Evolutionary conservation across 2,797 vertebrate genomes (phyloP).

Genomic region (Serranus cabrilla): DNA sequence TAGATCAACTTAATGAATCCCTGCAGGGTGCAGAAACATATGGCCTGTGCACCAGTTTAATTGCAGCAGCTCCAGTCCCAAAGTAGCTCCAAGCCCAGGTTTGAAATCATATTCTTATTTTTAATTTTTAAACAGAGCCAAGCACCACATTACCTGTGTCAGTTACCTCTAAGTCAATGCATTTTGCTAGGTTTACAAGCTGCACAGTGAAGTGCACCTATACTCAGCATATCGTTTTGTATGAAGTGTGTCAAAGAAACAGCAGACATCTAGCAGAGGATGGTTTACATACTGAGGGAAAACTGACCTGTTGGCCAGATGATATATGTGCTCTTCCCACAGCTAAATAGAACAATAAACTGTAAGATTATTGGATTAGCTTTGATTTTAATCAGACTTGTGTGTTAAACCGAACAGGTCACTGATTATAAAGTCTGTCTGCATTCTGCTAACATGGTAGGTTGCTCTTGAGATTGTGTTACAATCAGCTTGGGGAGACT

Average conservation of each 20-base stretch:
- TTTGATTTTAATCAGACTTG: slow-evolving; percentile 7
- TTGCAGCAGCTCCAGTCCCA: neutral
- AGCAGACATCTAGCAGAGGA: slow-evolving; percentile 29
- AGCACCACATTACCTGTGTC: neutral
- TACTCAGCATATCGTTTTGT: slow-evolving; percentile 10
- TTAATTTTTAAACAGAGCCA: neutral
- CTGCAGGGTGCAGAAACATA: slow-evolving; percentile 7
- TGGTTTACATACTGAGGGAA: neutral
- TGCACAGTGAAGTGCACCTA: neutral
- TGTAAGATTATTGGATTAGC: slow-evolving; percentile 31
- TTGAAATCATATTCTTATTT: neutral
- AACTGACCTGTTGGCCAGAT: slow-evolving; percentile 35
- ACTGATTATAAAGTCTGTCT: slow-evolving; percentile 11
- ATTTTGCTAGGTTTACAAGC: neutral
- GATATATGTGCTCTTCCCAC: slow-evolving; percentile 37
- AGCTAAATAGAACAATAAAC: slow-evolving; percentile 32
- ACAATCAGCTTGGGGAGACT: too few relatives aligned
- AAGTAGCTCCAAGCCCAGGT: neutral
- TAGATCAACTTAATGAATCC: slow-evolving; percentile 21
- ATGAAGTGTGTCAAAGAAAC: slow-evolving; percentile 26
- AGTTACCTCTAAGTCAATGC: neutral
- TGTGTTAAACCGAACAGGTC: neutral
- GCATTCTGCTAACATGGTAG: slow-evolving; percentile 1
- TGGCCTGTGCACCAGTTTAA: slow-evolving; percentile 1
- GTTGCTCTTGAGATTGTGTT: neutral